A percentile compares a stretch with the other conserved stretches of the same genome.
phyloP scores from a whole-genome alignment of 2,888 invertebrate species.

The Tenthredo notha region DNA sequence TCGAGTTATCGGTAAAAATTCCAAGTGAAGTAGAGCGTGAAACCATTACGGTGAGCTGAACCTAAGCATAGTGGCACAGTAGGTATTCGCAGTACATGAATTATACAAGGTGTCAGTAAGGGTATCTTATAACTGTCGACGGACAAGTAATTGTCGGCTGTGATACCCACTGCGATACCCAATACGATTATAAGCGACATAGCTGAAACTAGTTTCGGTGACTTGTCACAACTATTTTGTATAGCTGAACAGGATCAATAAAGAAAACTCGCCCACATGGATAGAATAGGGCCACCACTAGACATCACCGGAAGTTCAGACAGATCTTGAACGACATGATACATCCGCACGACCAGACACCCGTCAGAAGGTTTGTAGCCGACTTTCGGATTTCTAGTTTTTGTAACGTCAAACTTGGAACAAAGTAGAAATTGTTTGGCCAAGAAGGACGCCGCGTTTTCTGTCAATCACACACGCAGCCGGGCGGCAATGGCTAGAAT shows the following conservation, averaged over 20 bases:
- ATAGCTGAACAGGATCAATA: constrained; percentile 12
- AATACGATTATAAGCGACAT: neutral
- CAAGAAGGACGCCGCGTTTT: neutral
- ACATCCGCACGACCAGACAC: constrained; percentile 9
- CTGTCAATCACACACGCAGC: constrained; percentile 23
- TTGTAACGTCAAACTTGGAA: constrained; percentile 39
- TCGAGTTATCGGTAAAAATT: constrained; percentile 37
- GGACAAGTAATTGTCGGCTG: constrained; percentile 29
- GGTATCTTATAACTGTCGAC: constrained; percentile 32
- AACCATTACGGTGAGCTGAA: constrained; percentile 49
- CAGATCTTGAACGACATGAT: constrained; percentile 6
- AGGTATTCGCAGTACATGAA: constrained; percentile 46
- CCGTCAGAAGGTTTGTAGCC: neutral
- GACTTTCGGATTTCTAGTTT: constrained; percentile 23
- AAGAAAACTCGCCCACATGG: constrained; percentile 1
- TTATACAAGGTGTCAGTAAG: constrained; percentile 48
- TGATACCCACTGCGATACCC: constrained; percentile 13
- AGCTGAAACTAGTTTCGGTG: neutral
- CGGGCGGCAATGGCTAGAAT: neutral
- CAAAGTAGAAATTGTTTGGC: constrained; percentile 36
- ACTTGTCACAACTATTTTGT: constrained; percentile 6
- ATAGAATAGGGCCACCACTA: neutral
- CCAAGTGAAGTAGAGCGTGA: constrained; percentile 53
- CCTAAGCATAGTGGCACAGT: constrained; percentile 24
- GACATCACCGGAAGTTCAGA: constrained; percentile 24